A percentile compares a stretch with the other conserved stretches of the same genome.
phyloP scores from a whole-genome alignment of 2,113 vertebrate species.

The Rhagologus leucostigma region DNA sequence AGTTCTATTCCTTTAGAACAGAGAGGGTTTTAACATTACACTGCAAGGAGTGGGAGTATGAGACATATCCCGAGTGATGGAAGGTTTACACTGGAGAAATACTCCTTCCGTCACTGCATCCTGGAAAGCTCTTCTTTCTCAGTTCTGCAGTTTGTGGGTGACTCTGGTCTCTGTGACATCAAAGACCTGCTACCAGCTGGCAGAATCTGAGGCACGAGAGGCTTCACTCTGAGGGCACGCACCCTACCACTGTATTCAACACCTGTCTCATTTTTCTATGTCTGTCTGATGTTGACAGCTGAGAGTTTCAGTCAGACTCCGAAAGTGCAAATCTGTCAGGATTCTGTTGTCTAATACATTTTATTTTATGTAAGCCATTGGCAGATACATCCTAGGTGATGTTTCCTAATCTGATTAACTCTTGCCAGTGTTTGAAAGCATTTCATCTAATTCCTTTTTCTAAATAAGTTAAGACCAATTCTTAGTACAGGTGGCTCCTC shows the following conservation, averaged over 20 bases:
- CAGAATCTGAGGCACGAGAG: background rate
- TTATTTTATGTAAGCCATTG: background rate
- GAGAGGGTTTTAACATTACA: fast-evolving
- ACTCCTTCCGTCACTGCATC: background rate
- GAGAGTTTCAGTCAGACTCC: background rate
- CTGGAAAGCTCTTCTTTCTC: background rate
- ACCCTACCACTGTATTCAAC: background rate
- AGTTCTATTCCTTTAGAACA: background rate
- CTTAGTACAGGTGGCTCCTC: background rate
- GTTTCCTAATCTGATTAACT: background rate
- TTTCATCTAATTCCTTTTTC: background rate
- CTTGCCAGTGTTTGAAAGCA: background rate
- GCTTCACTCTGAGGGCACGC: background rate
- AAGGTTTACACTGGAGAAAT: background rate
- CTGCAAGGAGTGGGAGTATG: background rate
- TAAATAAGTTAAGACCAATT: background rate
- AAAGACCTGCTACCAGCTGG: background rate
- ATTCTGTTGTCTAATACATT: background rate
- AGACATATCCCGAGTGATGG: background rate
- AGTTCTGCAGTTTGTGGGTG: background rate
- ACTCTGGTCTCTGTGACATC: background rate
- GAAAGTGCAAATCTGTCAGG: background rate
- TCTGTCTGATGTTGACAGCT: background rate
- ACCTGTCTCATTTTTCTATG: background rate
- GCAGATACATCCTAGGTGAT: background rate